phyloP scores from a whole-genome alignment of 2,797 vertebrate species.

The Bradypodion ventrale region DNA sequence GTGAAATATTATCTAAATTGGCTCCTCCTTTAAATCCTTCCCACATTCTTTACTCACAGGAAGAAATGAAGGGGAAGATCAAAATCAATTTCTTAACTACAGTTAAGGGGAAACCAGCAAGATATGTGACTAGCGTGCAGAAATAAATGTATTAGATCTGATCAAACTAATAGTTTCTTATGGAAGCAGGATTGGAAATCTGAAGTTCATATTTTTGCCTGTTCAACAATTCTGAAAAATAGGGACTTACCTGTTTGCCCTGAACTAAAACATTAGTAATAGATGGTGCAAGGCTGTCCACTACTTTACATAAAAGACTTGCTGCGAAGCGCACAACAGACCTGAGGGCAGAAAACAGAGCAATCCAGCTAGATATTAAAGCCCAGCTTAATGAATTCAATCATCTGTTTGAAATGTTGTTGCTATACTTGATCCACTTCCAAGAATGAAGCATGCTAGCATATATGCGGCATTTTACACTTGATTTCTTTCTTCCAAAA shows the following conservation, averaged over 20 bases:
- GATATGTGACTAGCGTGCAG: background rate
- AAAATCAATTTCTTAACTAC: background rate
- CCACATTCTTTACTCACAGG: background rate
- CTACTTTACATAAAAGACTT: slow-evolving; percentile 98
- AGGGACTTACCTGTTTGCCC: slow-evolving; percentile 97
- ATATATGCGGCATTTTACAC: slow-evolving; percentile 11
- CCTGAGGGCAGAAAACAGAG: slow-evolving; percentile 92
- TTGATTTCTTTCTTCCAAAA: slow-evolving; percentile 11
- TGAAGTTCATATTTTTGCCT: slow-evolving; percentile 37
- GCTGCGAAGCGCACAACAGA: slow-evolving; percentile 96
- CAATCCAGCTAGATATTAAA: slow-evolving; percentile 79
- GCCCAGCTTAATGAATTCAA: slow-evolving; percentile 69
- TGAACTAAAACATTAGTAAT: slow-evolving; percentile 99
- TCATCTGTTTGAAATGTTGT: slow-evolving; percentile 25
- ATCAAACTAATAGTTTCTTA: slow-evolving; percentile 14
- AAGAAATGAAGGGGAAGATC: background rate
- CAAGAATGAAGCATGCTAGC: slow-evolving; percentile 34
- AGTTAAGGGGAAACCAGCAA: background rate
- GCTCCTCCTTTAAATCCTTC: no score
- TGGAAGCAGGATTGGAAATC: slow-evolving; percentile 30
- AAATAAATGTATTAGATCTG: background rate
- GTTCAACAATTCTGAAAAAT: slow-evolving; percentile 63
- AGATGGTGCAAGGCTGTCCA: slow-evolving; percentile 99
- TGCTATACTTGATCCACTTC: slow-evolving; percentile 26
- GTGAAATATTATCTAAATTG: background rate